These are phyloP conservation scores for Suricata suricatta DNA, from an alignment of 2,113 vertebrate species.

Conservation along the genomic window DNA sequence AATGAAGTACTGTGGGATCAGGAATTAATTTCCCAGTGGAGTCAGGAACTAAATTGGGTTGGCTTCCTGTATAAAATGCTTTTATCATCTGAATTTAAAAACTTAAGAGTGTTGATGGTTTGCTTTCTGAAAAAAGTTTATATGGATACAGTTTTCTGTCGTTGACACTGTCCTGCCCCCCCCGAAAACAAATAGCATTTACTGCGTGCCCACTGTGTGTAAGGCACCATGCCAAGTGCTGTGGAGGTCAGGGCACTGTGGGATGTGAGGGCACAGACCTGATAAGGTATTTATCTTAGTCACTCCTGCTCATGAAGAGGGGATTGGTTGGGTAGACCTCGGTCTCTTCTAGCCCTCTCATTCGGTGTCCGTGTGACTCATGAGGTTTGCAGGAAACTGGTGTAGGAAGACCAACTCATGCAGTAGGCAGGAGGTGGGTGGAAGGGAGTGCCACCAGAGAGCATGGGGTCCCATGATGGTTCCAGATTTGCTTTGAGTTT, in stretches of 20 bases:
- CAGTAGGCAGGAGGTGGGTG: background rate
- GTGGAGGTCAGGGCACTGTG: background rate
- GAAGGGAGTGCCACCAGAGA: background rate
- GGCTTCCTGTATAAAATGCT: background rate
- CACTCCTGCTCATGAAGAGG: background rate
- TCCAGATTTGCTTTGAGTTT: background rate
- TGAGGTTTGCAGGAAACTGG: background rate
- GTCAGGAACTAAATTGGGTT: conserved; percentile 31
- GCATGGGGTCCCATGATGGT: background rate
- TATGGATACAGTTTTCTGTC: background rate
- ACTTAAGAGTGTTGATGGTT: background rate
- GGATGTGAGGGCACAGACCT: background rate
- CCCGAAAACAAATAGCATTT: conserved; percentile 27
- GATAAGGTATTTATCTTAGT: background rate
- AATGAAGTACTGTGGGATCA: conserved; percentile 12
- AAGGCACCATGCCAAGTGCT: background rate
- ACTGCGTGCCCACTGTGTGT: background rate
- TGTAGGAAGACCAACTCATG: background rate
- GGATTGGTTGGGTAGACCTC: background rate
- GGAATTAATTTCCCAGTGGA: conserved; percentile 40
- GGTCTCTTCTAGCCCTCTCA: background rate
- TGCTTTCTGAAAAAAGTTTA: conserved; percentile 24
- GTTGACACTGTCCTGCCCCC: background rate
- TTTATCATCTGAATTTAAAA: background rate
- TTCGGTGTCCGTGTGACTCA: background rate